These are phyloP conservation scores for Petrocephalus zakoni DNA, from an alignment of 2,113 vertebrate species.

Conservation along the genomic window DNA sequence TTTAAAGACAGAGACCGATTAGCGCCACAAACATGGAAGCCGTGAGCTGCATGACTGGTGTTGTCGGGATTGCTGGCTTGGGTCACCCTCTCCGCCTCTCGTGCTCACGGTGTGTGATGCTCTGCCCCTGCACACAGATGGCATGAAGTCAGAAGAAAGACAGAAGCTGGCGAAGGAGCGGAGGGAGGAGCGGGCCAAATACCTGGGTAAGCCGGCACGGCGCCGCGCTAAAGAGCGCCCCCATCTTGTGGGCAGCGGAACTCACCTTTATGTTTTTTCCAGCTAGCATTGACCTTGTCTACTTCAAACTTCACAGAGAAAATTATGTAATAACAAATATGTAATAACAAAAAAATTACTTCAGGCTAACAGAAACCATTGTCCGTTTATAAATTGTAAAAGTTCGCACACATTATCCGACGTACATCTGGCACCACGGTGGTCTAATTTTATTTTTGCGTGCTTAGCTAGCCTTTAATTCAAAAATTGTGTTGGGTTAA, in stretches of 20 bases:
- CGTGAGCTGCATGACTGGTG: neutral
- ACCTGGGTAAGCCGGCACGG: slow-evolving; percentile 73
- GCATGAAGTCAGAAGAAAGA: slow-evolving; percentile 79
- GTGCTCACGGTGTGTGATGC: neutral
- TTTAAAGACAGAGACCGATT: neutral
- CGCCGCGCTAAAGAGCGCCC: slow-evolving; percentile 39
- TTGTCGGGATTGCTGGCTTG: neutral
- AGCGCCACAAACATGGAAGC: neutral
- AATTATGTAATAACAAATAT: slow-evolving; percentile 16
- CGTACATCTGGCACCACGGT: too few relatives aligned
- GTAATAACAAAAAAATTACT: neutral
- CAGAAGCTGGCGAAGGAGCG: slow-evolving; percentile 86
- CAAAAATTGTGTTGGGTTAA: neutral
- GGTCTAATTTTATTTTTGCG: too few relatives aligned
- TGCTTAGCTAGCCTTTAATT: too few relatives aligned
- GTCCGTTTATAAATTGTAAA: neutral
- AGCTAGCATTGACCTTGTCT: neutral
- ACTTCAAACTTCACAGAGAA: slow-evolving; percentile 10
- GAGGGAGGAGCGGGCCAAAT: slow-evolving; percentile 86
- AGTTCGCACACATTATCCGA: neutral
- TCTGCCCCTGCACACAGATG: slow-evolving; percentile 58
- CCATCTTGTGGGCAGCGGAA: slow-evolving; percentile 46
- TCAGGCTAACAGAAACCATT: neutral
- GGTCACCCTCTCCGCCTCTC: neutral
- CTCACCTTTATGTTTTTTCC: neutral